Evolutionary conservation across 1,140 invertebrate species (phyloP).

Genomic region (Eubasilissa regina): DNA sequence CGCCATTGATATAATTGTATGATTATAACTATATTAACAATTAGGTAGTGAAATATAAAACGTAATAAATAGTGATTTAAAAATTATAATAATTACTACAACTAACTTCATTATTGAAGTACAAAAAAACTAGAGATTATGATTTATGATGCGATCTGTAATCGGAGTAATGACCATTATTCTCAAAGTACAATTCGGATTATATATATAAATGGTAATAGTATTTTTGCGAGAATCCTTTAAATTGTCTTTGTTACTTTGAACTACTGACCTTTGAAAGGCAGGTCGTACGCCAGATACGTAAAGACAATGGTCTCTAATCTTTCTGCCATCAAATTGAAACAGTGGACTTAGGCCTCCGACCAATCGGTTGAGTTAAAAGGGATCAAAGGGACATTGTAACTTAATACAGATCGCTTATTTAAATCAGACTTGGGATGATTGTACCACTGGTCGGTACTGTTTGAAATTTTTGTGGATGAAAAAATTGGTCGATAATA

Average conservation of each 20-base stretch:
- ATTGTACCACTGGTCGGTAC: not conserved
- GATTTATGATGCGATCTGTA: no score
- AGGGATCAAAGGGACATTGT: conserved; percentile 11
- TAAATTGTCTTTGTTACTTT: not conserved
- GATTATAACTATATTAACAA: no score
- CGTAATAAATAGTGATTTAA: no score
- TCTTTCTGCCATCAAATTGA: conserved; percentile 25
- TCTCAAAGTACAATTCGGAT: no score
- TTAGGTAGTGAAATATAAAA: no score
- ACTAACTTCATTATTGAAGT: no score
- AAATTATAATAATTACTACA: no score
- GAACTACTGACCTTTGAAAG: not conserved
- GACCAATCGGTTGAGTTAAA: not conserved
- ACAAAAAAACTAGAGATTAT: no score
- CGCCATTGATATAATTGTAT: no score
- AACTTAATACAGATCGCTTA: conserved; percentile 12
- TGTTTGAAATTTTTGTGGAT: not conserved
- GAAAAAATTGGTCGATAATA: no score
- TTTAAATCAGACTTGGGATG: not conserved
- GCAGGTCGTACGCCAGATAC: not conserved
- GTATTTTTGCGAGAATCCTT: not conserved
- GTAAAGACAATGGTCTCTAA: conserved; percentile 10
- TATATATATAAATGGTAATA: no score
- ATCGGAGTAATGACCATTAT: no score
- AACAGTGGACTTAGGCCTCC: not conserved